A percentile compares a stretch with the other conserved stretches of the same genome.
Conservation (phyloP, 2,113 vertebrate species). For the Toxostoma redivivum region DNA sequence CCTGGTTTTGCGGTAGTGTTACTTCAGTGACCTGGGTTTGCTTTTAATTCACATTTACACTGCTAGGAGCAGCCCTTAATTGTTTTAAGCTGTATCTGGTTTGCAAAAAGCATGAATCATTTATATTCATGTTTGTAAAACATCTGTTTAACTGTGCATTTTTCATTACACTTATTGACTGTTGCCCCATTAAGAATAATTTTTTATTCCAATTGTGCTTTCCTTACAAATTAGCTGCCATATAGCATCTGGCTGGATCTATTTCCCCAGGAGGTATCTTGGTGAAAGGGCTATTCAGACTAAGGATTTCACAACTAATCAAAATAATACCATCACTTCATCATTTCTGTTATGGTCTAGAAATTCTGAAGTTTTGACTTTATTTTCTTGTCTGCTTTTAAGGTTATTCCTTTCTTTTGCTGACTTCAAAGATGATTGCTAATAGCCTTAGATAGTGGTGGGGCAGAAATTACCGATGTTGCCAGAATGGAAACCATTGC, state of each 20-base stretch:
- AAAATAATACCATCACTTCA: fast-evolving
- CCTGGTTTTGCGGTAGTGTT: neutral
- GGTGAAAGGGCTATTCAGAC: neutral
- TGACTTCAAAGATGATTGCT: neutral
- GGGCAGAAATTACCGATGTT: neutral
- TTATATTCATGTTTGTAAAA: neutral
- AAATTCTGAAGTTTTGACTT: neutral
- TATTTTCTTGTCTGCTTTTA: neutral
- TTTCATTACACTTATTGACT: neutral
- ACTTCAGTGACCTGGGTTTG: neutral
- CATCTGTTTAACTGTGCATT: neutral
- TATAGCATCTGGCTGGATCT: neutral
- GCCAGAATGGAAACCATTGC: neutral
- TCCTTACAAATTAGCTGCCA: neutral
- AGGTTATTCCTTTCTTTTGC: neutral
- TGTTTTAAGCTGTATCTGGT: neutral
- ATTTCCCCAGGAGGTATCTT: neutral
- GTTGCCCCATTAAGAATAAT: neutral
- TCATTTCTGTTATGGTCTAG: neutral
- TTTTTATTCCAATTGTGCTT: neutral
- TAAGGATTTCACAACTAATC: neutral
- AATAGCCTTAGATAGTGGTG: neutral
- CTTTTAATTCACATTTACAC: neutral
- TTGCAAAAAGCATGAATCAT: neutral
- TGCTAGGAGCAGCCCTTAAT: neutral